These are phyloP conservation scores for Pteropus rufus DNA, from an alignment of 2,797 vertebrate genomes.

Conservation along the genomic window DNA sequence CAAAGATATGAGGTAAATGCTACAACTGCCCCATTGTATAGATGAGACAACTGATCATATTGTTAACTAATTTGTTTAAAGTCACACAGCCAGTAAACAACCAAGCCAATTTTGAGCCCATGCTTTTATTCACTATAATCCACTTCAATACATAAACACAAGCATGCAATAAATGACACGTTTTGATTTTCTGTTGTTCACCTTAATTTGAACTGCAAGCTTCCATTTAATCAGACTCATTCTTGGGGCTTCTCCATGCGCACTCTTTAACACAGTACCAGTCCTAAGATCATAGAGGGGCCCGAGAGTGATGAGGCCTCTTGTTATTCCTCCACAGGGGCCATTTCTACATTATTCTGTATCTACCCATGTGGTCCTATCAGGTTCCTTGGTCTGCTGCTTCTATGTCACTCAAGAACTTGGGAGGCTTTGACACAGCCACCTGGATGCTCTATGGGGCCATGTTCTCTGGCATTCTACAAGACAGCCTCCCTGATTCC, in stretches of 20 bases:
- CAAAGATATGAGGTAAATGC: not conserved
- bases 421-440: not conserved
- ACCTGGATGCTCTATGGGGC: too few relatives aligned
- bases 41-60: not conserved
- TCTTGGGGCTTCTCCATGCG: not conserved
- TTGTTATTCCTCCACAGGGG: not conserved
- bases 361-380: not conserved
- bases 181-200: not conserved
- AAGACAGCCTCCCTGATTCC: not conserved
- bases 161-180: not conserved
- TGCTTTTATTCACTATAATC: not conserved
- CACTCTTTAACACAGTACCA: not conserved
- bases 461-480: not conserved
- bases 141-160: not conserved
- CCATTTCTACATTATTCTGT: not conserved
- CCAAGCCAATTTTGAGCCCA: not conserved
- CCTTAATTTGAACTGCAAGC: not conserved
- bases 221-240: not conserved
- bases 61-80: not conserved
- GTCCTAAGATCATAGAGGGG: not conserved
- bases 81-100: not conserved
- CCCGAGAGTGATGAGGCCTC: not conserved
- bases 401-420: not conserved
- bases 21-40: not conserved
- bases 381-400: not conserved